Conservation (phyloP, 37 sponge, comb jelly and placozoan species). For the Ephydatia muelleri region DNA sequence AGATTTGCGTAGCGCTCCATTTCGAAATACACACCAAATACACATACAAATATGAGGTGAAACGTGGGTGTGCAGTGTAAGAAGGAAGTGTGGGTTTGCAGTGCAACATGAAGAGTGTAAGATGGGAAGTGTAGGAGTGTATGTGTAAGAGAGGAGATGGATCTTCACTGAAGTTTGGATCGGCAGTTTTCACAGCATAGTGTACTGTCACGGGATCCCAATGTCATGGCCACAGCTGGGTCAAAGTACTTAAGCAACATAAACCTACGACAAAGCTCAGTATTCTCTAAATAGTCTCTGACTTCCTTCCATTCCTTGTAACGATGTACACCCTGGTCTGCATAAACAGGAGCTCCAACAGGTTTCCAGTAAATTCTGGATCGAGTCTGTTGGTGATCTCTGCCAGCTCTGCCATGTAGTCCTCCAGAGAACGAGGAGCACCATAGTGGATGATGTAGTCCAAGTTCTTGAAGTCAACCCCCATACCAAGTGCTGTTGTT, state of each 20-base stretch:
- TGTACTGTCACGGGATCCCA: neutral
- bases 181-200: slow-evolving; percentile 30
- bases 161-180: neutral
- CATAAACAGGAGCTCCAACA: slow-evolving; percentile 10
- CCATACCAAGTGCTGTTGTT: slow-evolving; percentile 48
- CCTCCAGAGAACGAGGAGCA: slow-evolving; percentile 43
- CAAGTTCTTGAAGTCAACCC: slow-evolving; percentile 24
- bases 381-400: slow-evolving; percentile 21
- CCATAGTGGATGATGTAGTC: slow-evolving; percentile 49
- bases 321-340: neutral
- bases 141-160: neutral
- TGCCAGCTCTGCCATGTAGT: slow-evolving; percentile 39
- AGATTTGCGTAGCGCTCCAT: too few species aligned
- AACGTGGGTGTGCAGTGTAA: too few species aligned
- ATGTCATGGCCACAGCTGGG: neutral
- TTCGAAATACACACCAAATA: too few species aligned
- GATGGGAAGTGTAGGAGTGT: neutral
- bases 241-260: slow-evolving; percentile 37
- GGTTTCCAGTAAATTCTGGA: slow-evolving; percentile 52
- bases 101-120: neutral
- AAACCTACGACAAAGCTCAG: slow-evolving; percentile 6
- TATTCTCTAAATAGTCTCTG: slow-evolving; percentile 28
- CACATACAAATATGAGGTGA: too few species aligned
- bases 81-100: too few species aligned
- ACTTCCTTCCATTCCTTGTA: slow-evolving; percentile 14